Percentiles rank a stretch among this genome's conserved stretches.
phyloP scores from a whole-genome alignment of 2,888 invertebrate species.

The Rhopalosiphum nymphaeae region DNA sequence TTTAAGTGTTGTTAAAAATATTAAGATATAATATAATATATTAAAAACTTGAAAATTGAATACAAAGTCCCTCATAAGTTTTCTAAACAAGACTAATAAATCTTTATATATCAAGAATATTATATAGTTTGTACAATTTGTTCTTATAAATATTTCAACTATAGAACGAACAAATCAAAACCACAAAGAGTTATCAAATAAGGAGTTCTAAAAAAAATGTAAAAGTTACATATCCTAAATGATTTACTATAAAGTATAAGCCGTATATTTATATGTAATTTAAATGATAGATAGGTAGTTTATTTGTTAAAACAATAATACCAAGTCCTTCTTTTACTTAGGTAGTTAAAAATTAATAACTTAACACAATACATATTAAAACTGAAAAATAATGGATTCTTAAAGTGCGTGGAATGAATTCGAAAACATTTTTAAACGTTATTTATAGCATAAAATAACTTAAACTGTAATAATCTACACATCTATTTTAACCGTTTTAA shows the following conservation, averaged over 20 bases:
- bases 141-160: background rate
- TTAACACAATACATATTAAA: background rate
- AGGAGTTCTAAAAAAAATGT: background rate
- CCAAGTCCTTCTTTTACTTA: background rate
- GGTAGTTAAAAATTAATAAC: background rate
- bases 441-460: background rate
- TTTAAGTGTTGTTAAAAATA: background rate
- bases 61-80: background rate
- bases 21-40: background rate
- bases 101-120: background rate
- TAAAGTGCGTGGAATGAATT: background rate
- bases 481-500: background rate
- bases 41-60: background rate
- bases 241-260: background rate
- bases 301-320: background rate
- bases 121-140: background rate
- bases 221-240: background rate
- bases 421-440: background rate
- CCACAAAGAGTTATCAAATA: constrained; percentile 11
- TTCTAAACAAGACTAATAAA: background rate
- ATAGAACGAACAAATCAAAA: background rate
- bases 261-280: background rate
- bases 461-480: background rate
- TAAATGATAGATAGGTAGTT: background rate
- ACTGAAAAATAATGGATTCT: background rate